Evolutionary conservation across 2,888 invertebrate genomes (phyloP).

Genomic region (Drosophila imparisetae): DNA sequence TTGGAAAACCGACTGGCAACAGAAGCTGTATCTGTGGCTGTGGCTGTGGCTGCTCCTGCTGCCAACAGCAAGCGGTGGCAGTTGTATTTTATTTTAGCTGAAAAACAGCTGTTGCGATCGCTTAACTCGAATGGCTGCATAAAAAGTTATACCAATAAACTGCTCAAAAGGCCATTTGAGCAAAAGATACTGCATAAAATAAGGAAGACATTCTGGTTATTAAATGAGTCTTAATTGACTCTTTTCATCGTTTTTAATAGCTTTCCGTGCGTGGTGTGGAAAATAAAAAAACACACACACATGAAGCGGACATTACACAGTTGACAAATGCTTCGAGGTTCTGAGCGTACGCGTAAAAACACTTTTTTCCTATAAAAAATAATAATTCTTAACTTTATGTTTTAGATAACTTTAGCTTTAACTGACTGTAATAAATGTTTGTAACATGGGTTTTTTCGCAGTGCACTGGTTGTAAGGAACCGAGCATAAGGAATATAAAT

Average conservation of each 20-base stretch:
- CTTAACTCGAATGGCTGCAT: constrained; percentile 31
- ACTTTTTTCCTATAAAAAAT: neutral
- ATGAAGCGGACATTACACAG: neutral
- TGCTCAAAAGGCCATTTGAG: constrained; percentile 12
- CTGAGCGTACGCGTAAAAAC: neutral
- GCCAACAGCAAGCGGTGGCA: constrained; percentile 13
- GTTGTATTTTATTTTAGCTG: constrained; percentile 32
- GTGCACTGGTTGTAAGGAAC: neutral
- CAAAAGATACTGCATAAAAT: neutral
- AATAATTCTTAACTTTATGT: no score
- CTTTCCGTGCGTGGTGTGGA: neutral
- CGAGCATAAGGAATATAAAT: neutral
- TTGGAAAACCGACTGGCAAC: constrained; percentile 72
- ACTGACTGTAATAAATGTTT: neutral
- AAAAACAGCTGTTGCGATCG: constrained; percentile 63
- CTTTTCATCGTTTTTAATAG: neutral
- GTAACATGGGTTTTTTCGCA: neutral
- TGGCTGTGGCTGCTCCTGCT: neutral
- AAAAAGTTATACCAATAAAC: constrained; percentile 22
- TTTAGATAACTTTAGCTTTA: neutral
- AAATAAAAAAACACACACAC: neutral
- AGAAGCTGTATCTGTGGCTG: constrained; percentile 52
- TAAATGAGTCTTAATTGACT: constrained; percentile 1
- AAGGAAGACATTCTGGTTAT: no score
- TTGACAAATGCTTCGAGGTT: neutral